phyloP scores from a whole-genome alignment of 1,140 invertebrate genomes.

The Hyposmocoma kahamanoa region DNA sequence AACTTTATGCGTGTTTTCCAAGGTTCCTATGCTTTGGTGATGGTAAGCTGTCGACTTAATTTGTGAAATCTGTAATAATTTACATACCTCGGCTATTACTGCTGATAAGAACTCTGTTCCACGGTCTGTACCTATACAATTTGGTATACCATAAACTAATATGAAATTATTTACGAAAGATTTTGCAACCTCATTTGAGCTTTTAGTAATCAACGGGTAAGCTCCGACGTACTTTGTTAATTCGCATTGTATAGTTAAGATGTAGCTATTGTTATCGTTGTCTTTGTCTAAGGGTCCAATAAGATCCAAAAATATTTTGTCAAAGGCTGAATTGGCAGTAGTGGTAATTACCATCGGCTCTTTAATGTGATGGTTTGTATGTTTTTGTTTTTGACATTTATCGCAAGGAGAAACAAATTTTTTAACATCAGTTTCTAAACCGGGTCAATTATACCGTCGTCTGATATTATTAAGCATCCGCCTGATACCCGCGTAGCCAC shows the following conservation, averaged over 20 bases:
- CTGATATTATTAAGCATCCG: conserved; percentile 4
- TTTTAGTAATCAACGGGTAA: not conserved
- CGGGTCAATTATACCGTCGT: conserved; percentile 1
- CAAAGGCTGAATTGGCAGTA: not conserved
- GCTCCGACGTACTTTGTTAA: conserved; percentile 2
- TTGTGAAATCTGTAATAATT: not conserved
- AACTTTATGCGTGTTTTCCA: not conserved
- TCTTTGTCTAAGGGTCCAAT: conserved; percentile 4
- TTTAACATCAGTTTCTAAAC: not conserved
- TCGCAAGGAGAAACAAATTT: not conserved
- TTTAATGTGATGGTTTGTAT: not conserved
- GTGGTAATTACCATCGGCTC: conserved; percentile 5
- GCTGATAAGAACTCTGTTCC: not conserved
- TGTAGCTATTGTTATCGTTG: not conserved
- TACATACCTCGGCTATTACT: not conserved
- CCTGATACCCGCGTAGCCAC: conserved; percentile 3
- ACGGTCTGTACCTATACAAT: not conserved
- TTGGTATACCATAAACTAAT: not conserved
- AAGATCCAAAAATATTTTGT: not conserved
- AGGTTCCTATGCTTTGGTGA: not conserved
- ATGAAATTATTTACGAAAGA: not conserved
- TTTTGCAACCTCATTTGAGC: not conserved
- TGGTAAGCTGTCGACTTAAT: not conserved
- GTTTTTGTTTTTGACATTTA: conserved; percentile 7
- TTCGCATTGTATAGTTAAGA: conserved; percentile 3